Conservation (phyloP, 2,888 invertebrate species). For the Cephus pulcher region DNA sequence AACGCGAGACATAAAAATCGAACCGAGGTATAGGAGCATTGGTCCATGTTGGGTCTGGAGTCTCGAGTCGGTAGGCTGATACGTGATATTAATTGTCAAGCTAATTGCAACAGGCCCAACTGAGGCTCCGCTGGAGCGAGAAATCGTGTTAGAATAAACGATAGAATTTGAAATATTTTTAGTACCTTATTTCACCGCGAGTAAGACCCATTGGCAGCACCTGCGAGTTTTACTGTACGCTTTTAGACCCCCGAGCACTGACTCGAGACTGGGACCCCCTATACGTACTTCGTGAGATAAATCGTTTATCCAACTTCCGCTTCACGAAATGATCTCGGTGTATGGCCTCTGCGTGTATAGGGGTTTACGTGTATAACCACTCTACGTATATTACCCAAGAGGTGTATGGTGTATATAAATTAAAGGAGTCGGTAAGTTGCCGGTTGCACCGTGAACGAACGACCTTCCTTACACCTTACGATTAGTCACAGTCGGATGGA, state of each 20-base stretch:
- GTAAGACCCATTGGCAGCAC: not conserved
- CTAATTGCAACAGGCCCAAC: slow-evolving; percentile 38
- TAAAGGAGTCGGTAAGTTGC: slow-evolving; percentile 27
- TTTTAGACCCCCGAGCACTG: not conserved
- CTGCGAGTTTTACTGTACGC: not conserved
- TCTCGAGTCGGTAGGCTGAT: slow-evolving; percentile 20
- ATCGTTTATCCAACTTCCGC: not conserved
- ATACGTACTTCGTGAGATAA: not conserved
- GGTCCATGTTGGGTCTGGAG: slow-evolving; percentile 10
- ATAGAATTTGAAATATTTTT: not conserved
- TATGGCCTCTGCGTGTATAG: not conserved
- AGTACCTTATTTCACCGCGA: not conserved
- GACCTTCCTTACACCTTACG: slow-evolving; percentile 45
- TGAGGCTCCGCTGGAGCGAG: not conserved
- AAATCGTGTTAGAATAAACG: not conserved
- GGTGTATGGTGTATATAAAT: slow-evolving; percentile 35
- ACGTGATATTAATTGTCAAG: slow-evolving; percentile 44
- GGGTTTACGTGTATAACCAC: not conserved
- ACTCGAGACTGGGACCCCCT: not conserved
- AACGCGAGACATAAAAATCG: slow-evolving; percentile 1
- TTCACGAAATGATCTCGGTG: not conserved
- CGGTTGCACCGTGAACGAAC: slow-evolving; percentile 25
- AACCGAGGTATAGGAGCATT: not conserved
- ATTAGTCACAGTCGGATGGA: slow-evolving; percentile 40
- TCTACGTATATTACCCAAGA: slow-evolving; percentile 8